phyloP scores from a whole-genome alignment of 1,140 invertebrate species.

The Temnothorax longispinosus region DNA sequence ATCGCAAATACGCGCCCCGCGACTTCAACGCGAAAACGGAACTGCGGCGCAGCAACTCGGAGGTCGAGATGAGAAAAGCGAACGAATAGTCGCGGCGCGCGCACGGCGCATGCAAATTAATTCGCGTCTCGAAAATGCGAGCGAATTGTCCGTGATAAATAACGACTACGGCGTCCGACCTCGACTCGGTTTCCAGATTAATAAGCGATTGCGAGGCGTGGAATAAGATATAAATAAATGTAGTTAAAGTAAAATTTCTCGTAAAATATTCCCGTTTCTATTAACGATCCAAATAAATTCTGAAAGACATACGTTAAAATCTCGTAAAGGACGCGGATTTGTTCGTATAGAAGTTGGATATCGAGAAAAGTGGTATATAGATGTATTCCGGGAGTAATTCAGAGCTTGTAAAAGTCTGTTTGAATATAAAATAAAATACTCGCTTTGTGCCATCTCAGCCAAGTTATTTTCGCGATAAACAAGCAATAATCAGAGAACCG shows the following conservation, averaged over 20 bases:
- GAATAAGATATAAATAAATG: background rate
- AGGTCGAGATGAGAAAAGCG: slow-evolving; percentile 43
- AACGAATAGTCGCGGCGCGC: background rate
- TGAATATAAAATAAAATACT: slow-evolving; percentile 24
- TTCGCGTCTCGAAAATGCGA: slow-evolving; percentile 35
- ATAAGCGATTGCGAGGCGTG: background rate
- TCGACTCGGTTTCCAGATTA: background rate
- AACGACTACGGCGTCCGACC: background rate
- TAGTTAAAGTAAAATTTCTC: background rate
- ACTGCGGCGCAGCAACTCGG: background rate
- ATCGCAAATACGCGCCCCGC: slow-evolving; percentile 1
- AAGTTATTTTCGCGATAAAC: slow-evolving; percentile 13
- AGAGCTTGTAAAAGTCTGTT: slow-evolving; percentile 29
- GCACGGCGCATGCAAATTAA: slow-evolving; percentile 42
- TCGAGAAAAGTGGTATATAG: background rate
- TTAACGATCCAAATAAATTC: slow-evolving; percentile 31
- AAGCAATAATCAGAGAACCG: background rate
- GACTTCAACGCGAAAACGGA: background rate
- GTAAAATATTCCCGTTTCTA: background rate
- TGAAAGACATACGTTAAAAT: background rate
- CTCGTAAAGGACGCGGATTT: slow-evolving; percentile 14
- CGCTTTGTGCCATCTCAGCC: slow-evolving; percentile 7
- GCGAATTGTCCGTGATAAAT: slow-evolving; percentile 25
- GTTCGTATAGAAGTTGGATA: background rate
- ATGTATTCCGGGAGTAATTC: slow-evolving; percentile 7